Conservation (phyloP, 2,797 vertebrate species). For the Poecile montanus region DNA sequence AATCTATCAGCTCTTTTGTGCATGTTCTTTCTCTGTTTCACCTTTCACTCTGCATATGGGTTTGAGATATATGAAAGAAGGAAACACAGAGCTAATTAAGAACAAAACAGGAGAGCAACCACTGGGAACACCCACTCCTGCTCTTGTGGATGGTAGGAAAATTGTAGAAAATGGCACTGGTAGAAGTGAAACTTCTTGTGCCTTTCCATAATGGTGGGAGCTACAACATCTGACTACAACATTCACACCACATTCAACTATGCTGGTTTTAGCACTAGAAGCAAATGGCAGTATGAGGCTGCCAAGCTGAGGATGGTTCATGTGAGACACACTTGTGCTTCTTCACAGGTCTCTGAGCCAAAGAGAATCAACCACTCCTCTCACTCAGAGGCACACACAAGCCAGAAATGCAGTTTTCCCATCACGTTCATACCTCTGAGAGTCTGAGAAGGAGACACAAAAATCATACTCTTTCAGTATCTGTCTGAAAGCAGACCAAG, state of each 20-base stretch:
- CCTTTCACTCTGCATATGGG: background rate
- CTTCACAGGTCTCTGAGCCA: background rate
- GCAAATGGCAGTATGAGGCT: background rate
- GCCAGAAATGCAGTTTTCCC: background rate
- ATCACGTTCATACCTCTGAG: background rate
- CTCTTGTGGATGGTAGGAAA: background rate
- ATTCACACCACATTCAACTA: background rate
- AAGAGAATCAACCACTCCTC: background rate
- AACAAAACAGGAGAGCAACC: background rate
- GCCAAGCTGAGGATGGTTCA: conserved; percentile 3
- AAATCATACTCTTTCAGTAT: background rate
- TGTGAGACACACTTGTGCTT: background rate
- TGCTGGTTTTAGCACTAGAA: background rate
- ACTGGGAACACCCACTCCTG: background rate
- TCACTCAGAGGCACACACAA: background rate
- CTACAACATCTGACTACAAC: background rate
- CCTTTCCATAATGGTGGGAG: background rate
- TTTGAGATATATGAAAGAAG: background rate
- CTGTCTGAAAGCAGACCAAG: background rate
- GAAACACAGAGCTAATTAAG: background rate
- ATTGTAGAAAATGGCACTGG: background rate
- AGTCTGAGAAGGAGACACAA: background rate
- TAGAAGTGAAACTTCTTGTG: background rate
- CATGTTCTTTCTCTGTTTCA: background rate
- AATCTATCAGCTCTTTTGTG: background rate